Conservation (phyloP, 2,888 invertebrate genomes). For the Dione vanillae region DNA sequence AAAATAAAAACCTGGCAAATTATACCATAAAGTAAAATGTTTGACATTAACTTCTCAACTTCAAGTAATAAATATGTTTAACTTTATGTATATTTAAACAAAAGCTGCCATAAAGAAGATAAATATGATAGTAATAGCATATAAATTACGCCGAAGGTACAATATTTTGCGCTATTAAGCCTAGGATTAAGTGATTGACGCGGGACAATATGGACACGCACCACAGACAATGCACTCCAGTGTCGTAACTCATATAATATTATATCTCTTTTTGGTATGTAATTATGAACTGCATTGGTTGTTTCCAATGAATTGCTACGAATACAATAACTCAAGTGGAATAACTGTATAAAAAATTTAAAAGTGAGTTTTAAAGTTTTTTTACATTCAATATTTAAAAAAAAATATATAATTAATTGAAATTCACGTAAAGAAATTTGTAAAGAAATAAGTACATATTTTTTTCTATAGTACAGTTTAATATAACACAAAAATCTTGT, state of each 20-base stretch:
- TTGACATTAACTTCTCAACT: constrained; percentile 25
- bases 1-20: background rate
- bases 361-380: no score
- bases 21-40: background rate
- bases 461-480: background rate
- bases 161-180: constrained; percentile 36
- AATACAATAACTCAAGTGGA: background rate
- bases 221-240: constrained; percentile 37
- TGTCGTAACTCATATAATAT: constrained; percentile 44
- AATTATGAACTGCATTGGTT: no score
- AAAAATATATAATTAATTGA: no score
- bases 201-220: constrained; percentile 29
- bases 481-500: constrained; percentile 2
- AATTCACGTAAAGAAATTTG: no score
- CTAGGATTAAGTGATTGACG: constrained; percentile 39
- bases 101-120: constrained; percentile 24
- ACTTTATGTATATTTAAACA: constrained; percentile 27
- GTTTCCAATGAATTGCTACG: background rate
- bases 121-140: constrained; percentile 27
- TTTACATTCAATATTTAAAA: no score
- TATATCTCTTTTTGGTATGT: constrained; percentile 38
- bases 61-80: background rate
- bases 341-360: no score
- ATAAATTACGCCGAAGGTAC: constrained; percentile 36
- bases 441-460: no score